phyloP scores from a whole-genome alignment of 2,113 vertebrate species.

The Stigmatopora argus region DNA sequence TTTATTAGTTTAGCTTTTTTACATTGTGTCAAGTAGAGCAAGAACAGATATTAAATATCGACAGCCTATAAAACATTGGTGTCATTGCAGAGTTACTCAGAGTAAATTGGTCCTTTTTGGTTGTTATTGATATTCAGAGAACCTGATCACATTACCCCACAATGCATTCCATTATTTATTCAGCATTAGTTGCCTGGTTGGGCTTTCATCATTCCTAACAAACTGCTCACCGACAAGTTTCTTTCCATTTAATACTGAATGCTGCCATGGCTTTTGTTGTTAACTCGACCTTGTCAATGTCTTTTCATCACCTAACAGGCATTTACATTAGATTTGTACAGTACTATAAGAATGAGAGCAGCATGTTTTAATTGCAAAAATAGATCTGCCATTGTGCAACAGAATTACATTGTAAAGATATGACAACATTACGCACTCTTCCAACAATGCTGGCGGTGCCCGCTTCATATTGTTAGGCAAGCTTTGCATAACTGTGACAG shows the following conservation, averaged over 20 bases:
- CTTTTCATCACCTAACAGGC: background rate
- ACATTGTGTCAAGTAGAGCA: constrained; percentile 32
- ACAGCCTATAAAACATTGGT: constrained; percentile 51
- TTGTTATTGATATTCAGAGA: constrained; percentile 65
- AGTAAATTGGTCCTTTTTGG: constrained; percentile 49
- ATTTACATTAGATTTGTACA: background rate
- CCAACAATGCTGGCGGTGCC: constrained; percentile 21
- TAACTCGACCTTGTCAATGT: background rate
- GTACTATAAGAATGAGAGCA: no score
- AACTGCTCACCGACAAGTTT: constrained; percentile 27
- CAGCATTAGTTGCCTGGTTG: constrained; percentile 42
- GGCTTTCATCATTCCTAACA: constrained; percentile 53
- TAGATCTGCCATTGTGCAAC: background rate
- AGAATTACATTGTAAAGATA: constrained; percentile 17
- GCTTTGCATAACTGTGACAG: constrained; percentile 57
- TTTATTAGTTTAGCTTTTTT: constrained; percentile 17
- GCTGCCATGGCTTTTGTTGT: constrained; percentile 19
- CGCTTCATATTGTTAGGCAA: constrained; percentile 55
- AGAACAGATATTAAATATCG: constrained; percentile 46
- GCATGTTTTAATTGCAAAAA: background rate
- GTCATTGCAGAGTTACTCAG: constrained; percentile 65
- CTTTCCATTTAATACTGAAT: constrained; percentile 36
- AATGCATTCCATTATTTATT: constrained; percentile 68
- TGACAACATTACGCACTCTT: constrained; percentile 21
- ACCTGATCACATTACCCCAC: constrained; percentile 61